Evolutionary conservation across 1,140 invertebrate species (phyloP), one percentile per base, ranked within the genome.

Genomic region (Halyomorpha halys): DNA sequence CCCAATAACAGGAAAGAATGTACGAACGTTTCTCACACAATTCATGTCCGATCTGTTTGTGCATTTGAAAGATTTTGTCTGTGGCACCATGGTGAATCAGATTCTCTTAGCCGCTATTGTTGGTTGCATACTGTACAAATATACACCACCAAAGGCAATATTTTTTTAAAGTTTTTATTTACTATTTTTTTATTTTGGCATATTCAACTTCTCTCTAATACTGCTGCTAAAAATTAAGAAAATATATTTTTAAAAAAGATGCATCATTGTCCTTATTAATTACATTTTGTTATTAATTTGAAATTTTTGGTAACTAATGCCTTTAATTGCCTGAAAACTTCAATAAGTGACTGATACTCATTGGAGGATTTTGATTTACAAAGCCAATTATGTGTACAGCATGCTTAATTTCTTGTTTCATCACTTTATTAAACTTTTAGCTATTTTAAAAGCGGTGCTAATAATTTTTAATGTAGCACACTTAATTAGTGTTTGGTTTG

Each of bases 21-120:
- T 63, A 63, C 65, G 65, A 62, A 59, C 61, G 65, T 66, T 66
- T 63, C 47, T 34, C 65, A 45, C 61, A 66, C 44, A n/a, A n/a
- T 59, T 66, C 47, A 63, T 66, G 65, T 66, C 59, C 66, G 62
- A 63, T 64, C 23, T 63, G 53, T 67, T 67, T 67, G 66, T 67
- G 66, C 66, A 66, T 67, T 67, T 67, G 39, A 59, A 60, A 44
- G 18, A 44, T 56, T 62, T 62, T 66, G 62, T 64, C 66, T 67
- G 66, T 67, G 66, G 66, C 66, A 67, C 66, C 63, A 64, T 64
- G 59, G 61, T 63, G 49, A 63, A 59, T 59, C 34, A 66, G 44
- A 63, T 61, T 56, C n/a, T 54, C 54, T 66, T 66, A 67, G 63
- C 25, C 45, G 66, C 66, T 67, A 64, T 67, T 66, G 61, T 63